phyloP scores from a whole-genome alignment of 37 sponge, comb jelly and placozoan genomes.

The Aplysina aerophoba region DNA sequence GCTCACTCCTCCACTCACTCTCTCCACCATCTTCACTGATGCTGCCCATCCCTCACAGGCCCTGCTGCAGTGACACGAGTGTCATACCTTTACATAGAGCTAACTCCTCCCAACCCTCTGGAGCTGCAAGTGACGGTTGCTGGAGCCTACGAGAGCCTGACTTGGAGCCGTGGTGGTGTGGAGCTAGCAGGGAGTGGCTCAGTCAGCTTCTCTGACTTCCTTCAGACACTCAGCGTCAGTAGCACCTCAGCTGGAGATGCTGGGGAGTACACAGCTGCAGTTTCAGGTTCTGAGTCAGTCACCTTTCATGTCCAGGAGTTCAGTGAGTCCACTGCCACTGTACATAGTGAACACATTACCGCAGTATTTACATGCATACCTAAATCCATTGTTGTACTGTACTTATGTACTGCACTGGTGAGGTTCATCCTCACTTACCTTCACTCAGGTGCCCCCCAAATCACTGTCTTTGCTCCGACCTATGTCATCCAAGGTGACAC shows the following conservation, averaged over 20 bases:
- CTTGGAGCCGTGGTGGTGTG: neutral
- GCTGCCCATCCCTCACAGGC: neutral
- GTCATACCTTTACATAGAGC: slow-evolving; percentile 13
- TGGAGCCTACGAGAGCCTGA: slow-evolving; percentile 19
- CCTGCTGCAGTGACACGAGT: slow-evolving; percentile 5
- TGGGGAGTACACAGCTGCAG: slow-evolving; percentile 3
- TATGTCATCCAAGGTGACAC: too few species aligned
- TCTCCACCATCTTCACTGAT: too few species aligned
- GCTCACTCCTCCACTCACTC: too few species aligned
- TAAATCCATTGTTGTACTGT: too few species aligned
- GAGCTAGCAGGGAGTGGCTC: neutral
- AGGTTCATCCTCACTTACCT: too few species aligned
- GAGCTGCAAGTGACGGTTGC: slow-evolving; percentile 7
- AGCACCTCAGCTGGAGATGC: neutral
- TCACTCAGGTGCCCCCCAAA: too few species aligned
- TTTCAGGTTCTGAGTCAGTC: neutral
- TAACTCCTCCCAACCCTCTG: neutral
- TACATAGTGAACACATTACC: too few species aligned
- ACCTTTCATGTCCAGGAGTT: too few species aligned
- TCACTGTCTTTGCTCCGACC: too few species aligned
- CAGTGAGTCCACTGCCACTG: too few species aligned
- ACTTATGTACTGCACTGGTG: too few species aligned
- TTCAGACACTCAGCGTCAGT: neutral
- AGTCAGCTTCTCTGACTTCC: slow-evolving; percentile 17
- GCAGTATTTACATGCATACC: too few species aligned